Conservation (phyloP, 1,140 invertebrate genomes). For the Meloidogyne floridensis region DNA sequence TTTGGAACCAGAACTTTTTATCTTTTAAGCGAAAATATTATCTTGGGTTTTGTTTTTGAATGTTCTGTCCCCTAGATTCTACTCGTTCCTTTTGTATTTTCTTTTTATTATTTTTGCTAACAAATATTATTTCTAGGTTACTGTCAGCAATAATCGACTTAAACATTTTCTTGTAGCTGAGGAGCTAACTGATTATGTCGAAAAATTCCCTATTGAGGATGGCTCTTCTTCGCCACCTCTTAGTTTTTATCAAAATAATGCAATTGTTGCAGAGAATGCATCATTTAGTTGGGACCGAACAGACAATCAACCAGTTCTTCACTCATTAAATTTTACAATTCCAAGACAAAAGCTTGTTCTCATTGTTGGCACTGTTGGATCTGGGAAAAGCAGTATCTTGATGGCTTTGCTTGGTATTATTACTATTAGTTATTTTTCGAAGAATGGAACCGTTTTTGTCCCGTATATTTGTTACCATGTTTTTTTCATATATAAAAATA, state of each 20-base stretch:
- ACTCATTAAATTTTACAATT: constrained; percentile 26
- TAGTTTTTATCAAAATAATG: constrained; percentile 33
- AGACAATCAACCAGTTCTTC: constrained; percentile 23
- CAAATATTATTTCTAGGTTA: constrained; percentile 65
- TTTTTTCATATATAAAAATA: too few relatives aligned
- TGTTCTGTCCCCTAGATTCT: constrained; percentile 86
- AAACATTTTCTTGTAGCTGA: constrained; percentile 57
- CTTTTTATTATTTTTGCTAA: constrained; percentile 70
- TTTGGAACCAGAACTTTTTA: too few relatives aligned
- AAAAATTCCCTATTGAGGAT: constrained; percentile 18
- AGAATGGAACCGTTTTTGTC: too few relatives aligned
- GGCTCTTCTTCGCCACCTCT: constrained; percentile 15
- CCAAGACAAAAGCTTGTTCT: constrained; percentile 5
- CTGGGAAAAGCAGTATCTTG: constrained; percentile 48
- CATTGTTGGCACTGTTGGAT: constrained; percentile 43
- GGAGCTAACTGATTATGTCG: constrained; percentile 36
- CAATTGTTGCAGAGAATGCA: constrained; percentile 34
- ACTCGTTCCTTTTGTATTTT: constrained; percentile 77
- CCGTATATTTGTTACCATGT: too few relatives aligned
- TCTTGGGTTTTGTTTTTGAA: constrained; percentile 1
- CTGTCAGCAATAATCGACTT: constrained; percentile 54
- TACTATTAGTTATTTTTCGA: too few relatives aligned
- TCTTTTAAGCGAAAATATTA: background rate
- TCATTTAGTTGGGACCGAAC: constrained; percentile 56
- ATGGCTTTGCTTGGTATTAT: constrained; percentile 55